Conservation (phyloP, 1,140 invertebrate species). For the Scaptomyza hsui region DNA sequence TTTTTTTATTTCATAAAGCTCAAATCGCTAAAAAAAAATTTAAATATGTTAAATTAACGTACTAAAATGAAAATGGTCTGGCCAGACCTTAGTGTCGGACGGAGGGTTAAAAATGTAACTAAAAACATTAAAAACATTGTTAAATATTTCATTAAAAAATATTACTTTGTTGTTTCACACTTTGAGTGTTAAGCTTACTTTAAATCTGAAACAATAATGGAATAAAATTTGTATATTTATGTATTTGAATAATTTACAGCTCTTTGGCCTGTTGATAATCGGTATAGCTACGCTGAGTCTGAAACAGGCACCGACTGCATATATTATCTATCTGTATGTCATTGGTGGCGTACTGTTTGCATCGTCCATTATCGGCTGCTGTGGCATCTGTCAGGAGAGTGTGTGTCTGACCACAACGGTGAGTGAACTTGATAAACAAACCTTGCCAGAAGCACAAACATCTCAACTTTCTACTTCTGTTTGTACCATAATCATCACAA, state of each 20-base stretch:
- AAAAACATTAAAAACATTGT: too few species aligned
- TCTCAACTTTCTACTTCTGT: background rate
- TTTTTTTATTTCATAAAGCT: too few species aligned
- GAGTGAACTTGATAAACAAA: slow-evolving; percentile 41
- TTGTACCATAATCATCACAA: background rate
- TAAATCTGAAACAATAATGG: background rate
- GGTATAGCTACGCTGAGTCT: slow-evolving; percentile 52
- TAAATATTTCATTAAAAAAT: too few species aligned
- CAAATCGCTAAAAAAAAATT: too few species aligned
- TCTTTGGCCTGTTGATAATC: slow-evolving; percentile 61
- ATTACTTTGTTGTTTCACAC: too few species aligned
- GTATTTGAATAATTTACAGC: slow-evolving; percentile 28
- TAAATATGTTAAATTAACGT: too few species aligned
- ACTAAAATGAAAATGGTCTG: too few species aligned
- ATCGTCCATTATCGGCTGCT: slow-evolving; percentile 71
- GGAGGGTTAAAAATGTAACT: too few species aligned
- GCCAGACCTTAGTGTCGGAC: too few species aligned
- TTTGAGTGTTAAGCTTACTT: too few species aligned
- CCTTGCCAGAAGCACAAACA: background rate
- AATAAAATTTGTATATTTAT: background rate
- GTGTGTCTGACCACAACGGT: slow-evolving; percentile 74
- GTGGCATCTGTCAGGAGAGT: slow-evolving; percentile 73
- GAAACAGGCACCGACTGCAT: slow-evolving; percentile 51
- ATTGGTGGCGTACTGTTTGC: slow-evolving; percentile 65
- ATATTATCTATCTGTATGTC: slow-evolving; percentile 55